phyloP scores from a whole-genome alignment of 2,888 invertebrate genomes.

The Tortrix viridana region DNA sequence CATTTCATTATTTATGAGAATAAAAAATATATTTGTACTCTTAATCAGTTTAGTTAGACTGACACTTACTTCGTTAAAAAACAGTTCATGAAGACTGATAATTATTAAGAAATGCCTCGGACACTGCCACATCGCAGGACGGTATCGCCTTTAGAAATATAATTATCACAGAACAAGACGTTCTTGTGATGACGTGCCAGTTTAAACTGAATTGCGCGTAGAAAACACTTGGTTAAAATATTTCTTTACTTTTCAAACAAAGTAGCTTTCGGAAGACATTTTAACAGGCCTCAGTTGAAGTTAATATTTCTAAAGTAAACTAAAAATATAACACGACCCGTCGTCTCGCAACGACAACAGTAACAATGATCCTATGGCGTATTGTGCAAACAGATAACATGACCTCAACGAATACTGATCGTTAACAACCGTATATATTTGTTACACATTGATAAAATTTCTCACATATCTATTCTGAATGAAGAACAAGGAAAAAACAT shows the following conservation, averaged over 20 bases:
- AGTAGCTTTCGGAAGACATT: slow-evolving; percentile 61
- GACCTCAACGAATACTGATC: slow-evolving; percentile 31
- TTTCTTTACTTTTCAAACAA: slow-evolving; percentile 47
- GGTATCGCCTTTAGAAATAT: too few species aligned
- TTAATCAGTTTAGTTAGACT: too few species aligned
- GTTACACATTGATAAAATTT: slow-evolving; percentile 22
- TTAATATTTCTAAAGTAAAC: slow-evolving; percentile 1
- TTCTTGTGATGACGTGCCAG: too few species aligned
- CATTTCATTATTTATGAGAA: too few species aligned
- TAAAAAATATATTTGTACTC: too few species aligned
- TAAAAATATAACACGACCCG: slow-evolving; percentile 8
- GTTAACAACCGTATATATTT: slow-evolving; percentile 33
- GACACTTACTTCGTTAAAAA: too few species aligned
- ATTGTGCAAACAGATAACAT: slow-evolving; percentile 27
- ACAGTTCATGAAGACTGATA: too few species aligned
- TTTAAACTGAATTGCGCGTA: not conserved
- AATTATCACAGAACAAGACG: too few species aligned
- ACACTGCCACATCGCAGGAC: too few species aligned
- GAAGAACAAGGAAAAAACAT: slow-evolving; percentile 1
- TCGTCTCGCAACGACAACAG: slow-evolving; percentile 27
- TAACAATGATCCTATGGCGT: slow-evolving; percentile 34
- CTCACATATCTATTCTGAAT: slow-evolving; percentile 7
- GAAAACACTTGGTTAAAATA: slow-evolving; percentile 58
- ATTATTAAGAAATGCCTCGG: too few species aligned
- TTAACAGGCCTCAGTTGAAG: not conserved